A percentile compares a stretch with the other conserved stretches of the same genome.
These are phyloP conservation scores for Lochmaea crataegi DNA, from an alignment of 2,888 invertebrate species.

Conservation along the genomic window DNA sequence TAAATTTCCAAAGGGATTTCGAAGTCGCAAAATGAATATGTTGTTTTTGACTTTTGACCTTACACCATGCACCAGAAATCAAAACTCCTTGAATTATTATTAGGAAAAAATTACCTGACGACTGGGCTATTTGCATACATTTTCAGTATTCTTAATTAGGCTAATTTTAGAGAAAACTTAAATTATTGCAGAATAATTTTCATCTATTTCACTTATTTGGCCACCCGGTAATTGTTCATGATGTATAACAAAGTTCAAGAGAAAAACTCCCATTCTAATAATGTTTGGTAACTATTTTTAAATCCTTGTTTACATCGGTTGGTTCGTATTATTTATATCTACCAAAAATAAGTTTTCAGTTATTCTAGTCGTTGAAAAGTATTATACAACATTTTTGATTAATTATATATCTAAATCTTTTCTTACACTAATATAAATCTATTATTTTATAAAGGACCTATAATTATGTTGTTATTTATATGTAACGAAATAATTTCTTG, in stretches of 20 bases:
- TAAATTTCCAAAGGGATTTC: too few species aligned
- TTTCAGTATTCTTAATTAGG: too few species aligned
- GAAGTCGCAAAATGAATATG: too few species aligned
- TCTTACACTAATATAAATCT: not conserved
- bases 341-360: not conserved
- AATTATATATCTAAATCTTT: not conserved
- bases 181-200: too few species aligned
- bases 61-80: too few species aligned
- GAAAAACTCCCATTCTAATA: not conserved
- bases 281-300: not conserved
- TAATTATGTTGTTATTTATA: slow-evolving; percentile 18
- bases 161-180: too few species aligned
- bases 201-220: too few species aligned
- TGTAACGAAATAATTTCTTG: slow-evolving; percentile 2
- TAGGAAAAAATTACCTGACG: too few species aligned
- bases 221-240: not conserved
- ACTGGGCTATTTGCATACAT: too few species aligned
- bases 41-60: too few species aligned
- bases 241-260: not conserved
- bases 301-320: not conserved
- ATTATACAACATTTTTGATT: not conserved
- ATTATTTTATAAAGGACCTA: not conserved
- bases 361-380: not conserved
- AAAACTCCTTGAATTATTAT: too few species aligned
- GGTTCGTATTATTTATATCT: not conserved